Evolutionary conservation across 2,797 vertebrate genomes (phyloP), one percentile per base, ranked within the genome.

Genomic region (Clarias platycephalus): DNA sequence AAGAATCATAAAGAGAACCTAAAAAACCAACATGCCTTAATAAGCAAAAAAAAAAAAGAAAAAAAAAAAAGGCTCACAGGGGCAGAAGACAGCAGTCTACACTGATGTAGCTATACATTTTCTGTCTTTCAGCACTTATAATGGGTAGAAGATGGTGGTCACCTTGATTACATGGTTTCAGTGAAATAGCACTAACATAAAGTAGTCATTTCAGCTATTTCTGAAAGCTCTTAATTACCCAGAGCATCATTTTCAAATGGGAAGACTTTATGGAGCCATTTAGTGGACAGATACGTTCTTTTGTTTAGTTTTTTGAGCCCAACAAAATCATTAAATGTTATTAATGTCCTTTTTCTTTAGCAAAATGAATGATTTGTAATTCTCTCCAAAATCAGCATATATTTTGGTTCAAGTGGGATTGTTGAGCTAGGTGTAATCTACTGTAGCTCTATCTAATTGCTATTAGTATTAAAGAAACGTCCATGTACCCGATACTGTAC

Each of bases 81-180:
- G 72, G 91, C 81, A 89, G 85, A 83, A 49, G 55, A 88, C 87
- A 86, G 37, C 28, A 83, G 89, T 79, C 80, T 91, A 90, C 90
- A 92, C 90, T 91, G 91, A 92, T 92, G 92, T 76, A 89, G 92
- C 91, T 91, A 91, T 82, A 90, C 91, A 90, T 87, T 90, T 93
- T 91, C 89, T 0, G 55, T 90, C 91, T 90, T 89, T 91, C 91
- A 88, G 80, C 88, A 86, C 83, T 78, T 86, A 84, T 86, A 88
- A 88, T 31, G 70, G 81, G 89, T 90, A 90, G 90, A 86, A 86
- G 81, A 88, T 85, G 88, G 88, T 85, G 88, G 78, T 87, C 90
- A 88, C 89, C 91, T 80, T 90, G 88, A 93, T 93, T 91, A 89
- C 85, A 92, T 74, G 88, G 81, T 90, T 89, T 88, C 83, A 79